Conservation (phyloP, 1,140 invertebrate genomes). For the Hycleus phaleratus region DNA sequence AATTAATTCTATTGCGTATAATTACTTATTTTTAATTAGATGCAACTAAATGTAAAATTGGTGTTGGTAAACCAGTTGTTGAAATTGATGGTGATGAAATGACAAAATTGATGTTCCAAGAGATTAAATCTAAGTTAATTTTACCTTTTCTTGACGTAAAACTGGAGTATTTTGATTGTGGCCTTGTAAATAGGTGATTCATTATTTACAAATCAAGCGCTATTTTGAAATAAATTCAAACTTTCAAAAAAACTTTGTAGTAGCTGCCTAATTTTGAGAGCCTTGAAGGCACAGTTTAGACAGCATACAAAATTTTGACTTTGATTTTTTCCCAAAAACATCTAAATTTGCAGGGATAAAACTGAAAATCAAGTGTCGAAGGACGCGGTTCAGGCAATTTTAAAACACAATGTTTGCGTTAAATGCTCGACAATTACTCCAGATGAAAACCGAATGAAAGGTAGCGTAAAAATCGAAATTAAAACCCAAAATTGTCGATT, state of each 20-base stretch:
- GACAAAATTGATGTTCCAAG: slow-evolving; percentile 63
- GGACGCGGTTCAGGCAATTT: slow-evolving; percentile 64
- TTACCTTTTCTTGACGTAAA: slow-evolving; percentile 66
- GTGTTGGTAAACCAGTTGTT: slow-evolving; percentile 53
- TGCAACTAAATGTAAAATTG: slow-evolving; percentile 42
- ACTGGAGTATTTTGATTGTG: slow-evolving; percentile 61
- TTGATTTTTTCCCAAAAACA: too few relatives aligned
- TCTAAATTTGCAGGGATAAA: slow-evolving; percentile 46
- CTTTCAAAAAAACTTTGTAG: neutral
- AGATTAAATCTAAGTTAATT: slow-evolving; percentile 65
- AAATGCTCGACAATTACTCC: slow-evolving; percentile 74
- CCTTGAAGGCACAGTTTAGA: too few relatives aligned
- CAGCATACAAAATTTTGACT: too few relatives aligned
- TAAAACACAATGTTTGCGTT: slow-evolving; percentile 69
- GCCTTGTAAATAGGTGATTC: slow-evolving; percentile 49
- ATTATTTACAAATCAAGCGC: neutral
- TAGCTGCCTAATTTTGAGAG: neutral
- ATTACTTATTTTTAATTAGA: slow-evolving; percentile 20
- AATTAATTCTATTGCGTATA: neutral
- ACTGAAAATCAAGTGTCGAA: slow-evolving; percentile 67
- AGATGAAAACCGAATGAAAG: slow-evolving; percentile 65
- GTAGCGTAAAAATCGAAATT: slow-evolving; percentile 32
- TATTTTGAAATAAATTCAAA: too few relatives aligned
- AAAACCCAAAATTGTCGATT: slow-evolving; percentile 5
- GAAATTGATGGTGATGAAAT: slow-evolving; percentile 77